These are phyloP conservation scores for Petrocephalus zakoni DNA, from an alignment of 2,113 vertebrate genomes.

Conservation along the genomic window DNA sequence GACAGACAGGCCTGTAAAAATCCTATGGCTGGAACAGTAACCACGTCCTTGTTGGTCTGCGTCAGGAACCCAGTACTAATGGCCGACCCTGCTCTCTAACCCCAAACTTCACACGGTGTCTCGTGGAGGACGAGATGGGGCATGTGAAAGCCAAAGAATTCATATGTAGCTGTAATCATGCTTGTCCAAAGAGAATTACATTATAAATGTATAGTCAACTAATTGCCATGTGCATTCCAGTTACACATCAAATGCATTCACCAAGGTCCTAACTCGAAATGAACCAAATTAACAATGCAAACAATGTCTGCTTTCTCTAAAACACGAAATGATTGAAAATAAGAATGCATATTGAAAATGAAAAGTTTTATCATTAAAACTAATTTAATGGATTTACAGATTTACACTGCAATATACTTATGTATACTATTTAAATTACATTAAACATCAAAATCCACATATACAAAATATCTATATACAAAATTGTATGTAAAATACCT, in stretches of 20 bases:
- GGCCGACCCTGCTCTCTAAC: neutral
- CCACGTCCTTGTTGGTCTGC: neutral
- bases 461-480: conserved; percentile 3
- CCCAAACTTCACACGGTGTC: neutral
- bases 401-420: neutral
- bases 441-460: conserved; percentile 1
- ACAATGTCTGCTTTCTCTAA: neutral
- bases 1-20: neutral
- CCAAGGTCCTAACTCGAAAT: too few species aligned
- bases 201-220: too few species aligned
- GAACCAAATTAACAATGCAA: neutral
- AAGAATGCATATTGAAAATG: neutral
- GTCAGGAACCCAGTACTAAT: neutral
- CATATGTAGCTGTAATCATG: too few species aligned
- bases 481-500: neutral
- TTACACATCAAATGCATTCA: too few species aligned
- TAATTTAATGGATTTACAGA: neutral
- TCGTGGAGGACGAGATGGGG: neutral
- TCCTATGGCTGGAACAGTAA: neutral
- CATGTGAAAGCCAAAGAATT: neutral
- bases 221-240: too few species aligned
- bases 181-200: too few species aligned
- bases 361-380: neutral
- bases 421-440: neutral
- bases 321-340: neutral